Conservation (phyloP, 2,113 vertebrate species). For the Emydocephalus ijimae region DNA sequence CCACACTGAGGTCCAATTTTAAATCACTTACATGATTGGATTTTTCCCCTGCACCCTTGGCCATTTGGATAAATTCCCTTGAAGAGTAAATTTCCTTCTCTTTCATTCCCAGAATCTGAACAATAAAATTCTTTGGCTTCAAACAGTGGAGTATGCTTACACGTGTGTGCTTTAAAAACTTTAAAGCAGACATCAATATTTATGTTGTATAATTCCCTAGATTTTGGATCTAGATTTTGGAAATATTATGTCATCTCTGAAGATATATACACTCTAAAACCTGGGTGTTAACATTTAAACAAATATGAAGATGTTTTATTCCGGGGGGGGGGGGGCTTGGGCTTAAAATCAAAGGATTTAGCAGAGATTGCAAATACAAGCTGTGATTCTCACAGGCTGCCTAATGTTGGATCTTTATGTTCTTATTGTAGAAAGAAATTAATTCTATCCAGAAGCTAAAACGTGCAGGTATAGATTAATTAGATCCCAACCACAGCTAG, state of each 20-base stretch:
- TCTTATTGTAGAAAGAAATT: not conserved
- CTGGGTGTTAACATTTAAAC: not conserved
- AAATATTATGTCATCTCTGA: not conserved
- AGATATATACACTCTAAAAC: not conserved
- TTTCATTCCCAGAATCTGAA: not conserved
- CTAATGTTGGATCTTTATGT: conserved; percentile 9
- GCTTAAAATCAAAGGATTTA: not conserved
- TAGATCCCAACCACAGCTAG: not conserved
- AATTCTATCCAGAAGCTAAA: not conserved
- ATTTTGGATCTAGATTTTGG: not conserved
- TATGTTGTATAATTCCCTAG: not conserved
- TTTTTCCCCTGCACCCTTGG: no score
- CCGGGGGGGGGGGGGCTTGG: not conserved
- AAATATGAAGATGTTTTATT: not conserved
- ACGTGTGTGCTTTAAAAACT: not conserved
- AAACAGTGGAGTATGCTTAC: not conserved
- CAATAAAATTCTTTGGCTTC: conserved; percentile 14
- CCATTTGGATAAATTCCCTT: conserved; percentile 19
- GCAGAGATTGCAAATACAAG: not conserved
- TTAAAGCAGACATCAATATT: not conserved
- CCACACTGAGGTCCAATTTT: conserved; percentile 16
- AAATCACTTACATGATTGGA: conserved; percentile 21
- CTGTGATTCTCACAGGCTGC: not conserved
- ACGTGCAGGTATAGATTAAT: not conserved
- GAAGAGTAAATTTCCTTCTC: not conserved